Evolutionary conservation across 1,140 invertebrate species (phyloP), one percentile per base, ranked within the genome.

Genomic region (Calycopis cecrops): DNA sequence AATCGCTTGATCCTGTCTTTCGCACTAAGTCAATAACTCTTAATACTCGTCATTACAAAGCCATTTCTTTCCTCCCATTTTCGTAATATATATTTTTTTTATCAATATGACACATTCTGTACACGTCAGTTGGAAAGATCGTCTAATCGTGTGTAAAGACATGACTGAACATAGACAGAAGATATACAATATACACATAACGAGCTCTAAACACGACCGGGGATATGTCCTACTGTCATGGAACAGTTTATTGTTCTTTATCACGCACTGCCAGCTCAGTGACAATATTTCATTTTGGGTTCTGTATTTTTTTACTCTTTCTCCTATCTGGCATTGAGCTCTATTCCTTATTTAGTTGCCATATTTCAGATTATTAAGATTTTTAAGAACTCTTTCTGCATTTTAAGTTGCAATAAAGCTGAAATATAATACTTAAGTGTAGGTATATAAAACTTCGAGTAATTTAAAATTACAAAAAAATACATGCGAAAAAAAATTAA

Each of bases 141-240:
- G 37, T 52, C 21, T 42, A 52, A 52, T 52, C 51, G 51, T 38
- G 28, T 52, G 51, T 52, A 52, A 52, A 33, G 18, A 53, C 38
- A 21, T 44, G 40, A 44, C 40, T 44, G 40, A 44, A 44, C 40
- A 44, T 53, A 53, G 40, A 52, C 34, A 51, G 49, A 35, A 51
- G 35, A 51, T 35, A 28, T 28, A 51, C 33, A 37, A 37, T 51
- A 51, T 18, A 37, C 21, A 49, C 48, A 21, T 33, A 52, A 53
- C 40, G 40, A 44, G 40, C 48, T 49, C 48, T 34, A 35, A 14
- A 49, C 48, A 35, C 37, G 40, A 35, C 16, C 18, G 48, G 40
- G 40, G 14, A 52, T 53, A 53, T 53, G 51, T 53, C 37, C 51
- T 9, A 53, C 51, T 53, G 51, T 53, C 51, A 42, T 44, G 51